phyloP scores from a whole-genome alignment of 2,888 invertebrate species.

The Zelleria hepariella region DNA sequence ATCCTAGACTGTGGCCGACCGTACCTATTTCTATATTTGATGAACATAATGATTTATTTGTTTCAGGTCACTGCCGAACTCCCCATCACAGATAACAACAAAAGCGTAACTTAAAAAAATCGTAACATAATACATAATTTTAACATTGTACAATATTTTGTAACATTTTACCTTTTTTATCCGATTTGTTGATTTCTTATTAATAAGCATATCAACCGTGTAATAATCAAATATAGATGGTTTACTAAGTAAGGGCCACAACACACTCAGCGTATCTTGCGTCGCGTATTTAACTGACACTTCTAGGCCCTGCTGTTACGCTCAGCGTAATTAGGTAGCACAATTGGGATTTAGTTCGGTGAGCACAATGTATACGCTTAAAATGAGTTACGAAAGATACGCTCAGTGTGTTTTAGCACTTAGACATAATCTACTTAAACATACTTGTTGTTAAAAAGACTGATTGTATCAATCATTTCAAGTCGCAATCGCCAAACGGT shows the following conservation, averaged over 20 bases:
- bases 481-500: background rate
- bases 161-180: background rate
- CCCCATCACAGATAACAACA: slow-evolving; percentile 61
- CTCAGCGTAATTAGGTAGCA: background rate
- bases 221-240: background rate
- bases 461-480: background rate
- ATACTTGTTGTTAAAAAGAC: background rate
- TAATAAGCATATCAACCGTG: background rate
- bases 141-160: background rate
- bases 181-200: background rate
- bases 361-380: background rate
- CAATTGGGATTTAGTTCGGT: background rate
- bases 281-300: background rate
- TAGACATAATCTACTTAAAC: background rate
- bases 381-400: too few relatives aligned
- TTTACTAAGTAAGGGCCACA: background rate
- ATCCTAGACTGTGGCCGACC: too few relatives aligned
- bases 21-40: too few relatives aligned
- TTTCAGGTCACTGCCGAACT: slow-evolving; percentile 62
- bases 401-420: too few relatives aligned
- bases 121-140: background rate
- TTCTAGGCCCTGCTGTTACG: too few relatives aligned
- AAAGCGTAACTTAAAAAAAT: slow-evolving; percentile 15
- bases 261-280: background rate
- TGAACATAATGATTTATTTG: slow-evolving; percentile 7